Conservation (phyloP, 2,113 vertebrate species). For the Catagonus wagneri region DNA sequence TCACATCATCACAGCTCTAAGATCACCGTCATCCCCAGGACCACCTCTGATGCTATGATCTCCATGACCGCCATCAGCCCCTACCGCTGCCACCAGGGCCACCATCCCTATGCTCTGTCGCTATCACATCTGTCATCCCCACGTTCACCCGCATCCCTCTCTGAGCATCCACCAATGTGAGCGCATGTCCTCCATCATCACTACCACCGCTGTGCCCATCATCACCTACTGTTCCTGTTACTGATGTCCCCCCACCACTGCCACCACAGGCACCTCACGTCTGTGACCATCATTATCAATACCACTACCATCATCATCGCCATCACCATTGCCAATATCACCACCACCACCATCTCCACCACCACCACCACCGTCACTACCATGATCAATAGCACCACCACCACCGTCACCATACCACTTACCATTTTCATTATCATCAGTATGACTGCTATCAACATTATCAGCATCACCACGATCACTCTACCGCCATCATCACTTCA, state of each 20-base stretch:
- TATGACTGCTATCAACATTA: neutral
- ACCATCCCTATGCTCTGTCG: neutral
- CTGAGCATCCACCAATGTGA: neutral
- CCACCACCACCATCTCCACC: rapidly evolving
- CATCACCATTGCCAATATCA: rapidly evolving
- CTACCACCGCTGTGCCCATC: neutral
- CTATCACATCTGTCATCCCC: too few species aligned
- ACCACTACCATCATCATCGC: rapidly evolving
- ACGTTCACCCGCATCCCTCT: neutral
- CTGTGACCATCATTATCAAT: rapidly evolving
- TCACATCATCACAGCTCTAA: neutral
- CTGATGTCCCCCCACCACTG: neutral
- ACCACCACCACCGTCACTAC: rapidly evolving
- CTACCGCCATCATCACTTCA: neutral
- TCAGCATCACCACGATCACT: neutral
- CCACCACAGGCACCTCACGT: neutral
- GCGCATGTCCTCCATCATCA: neutral
- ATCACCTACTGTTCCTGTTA: neutral
- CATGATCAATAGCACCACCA: rapidly evolving
- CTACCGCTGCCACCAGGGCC: neutral
- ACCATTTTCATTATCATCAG: neutral
- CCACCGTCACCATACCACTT: rapidly evolving
- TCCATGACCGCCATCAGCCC: too few species aligned
- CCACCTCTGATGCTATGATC: neutral
- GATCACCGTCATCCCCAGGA: neutral